Conservation (phyloP, 2,113 vertebrate genomes). For the Balaeniceps rex region DNA sequence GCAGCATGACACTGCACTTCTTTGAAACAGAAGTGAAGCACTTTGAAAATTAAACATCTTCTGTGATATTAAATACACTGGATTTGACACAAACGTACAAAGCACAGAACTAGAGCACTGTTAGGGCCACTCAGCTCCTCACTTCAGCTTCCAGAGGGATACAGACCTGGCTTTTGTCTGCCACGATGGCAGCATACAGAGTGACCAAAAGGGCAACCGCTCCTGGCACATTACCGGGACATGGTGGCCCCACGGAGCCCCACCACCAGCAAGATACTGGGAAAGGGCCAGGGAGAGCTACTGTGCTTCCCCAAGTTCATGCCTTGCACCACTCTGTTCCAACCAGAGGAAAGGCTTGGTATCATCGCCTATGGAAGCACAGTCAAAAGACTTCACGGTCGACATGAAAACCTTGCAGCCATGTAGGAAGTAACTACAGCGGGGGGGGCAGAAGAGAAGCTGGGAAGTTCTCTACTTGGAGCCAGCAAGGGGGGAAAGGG, state of each 20-base stretch:
- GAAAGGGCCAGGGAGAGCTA: not conserved
- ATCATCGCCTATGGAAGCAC: fast-evolving
- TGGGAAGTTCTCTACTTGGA: not conserved
- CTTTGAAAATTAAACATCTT: not conserved
- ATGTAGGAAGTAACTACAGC: not conserved
- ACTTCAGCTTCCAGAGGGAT: not conserved
- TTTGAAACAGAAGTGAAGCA: not conserved
- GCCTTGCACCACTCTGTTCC: fast-evolving
- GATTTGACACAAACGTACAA: not conserved
- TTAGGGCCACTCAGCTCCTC: not conserved
- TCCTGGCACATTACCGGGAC: fast-evolving
- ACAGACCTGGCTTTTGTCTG: not conserved
- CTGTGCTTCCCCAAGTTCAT: not conserved
- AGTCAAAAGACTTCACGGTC: not conserved
- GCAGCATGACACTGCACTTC: slow-evolving; percentile 4
- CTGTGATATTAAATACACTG: not conserved
- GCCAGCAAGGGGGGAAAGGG: not conserved
- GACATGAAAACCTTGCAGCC: not conserved
- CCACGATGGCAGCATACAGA: not conserved
- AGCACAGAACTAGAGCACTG: not conserved
- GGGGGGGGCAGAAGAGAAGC: not conserved
- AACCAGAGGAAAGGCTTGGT: fast-evolving
- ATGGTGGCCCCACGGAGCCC: fast-evolving
- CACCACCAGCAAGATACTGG: not conserved
- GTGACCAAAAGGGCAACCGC: not conserved